Conservation (phyloP, 2,888 invertebrate genomes). For the Norana najaformis region DNA sequence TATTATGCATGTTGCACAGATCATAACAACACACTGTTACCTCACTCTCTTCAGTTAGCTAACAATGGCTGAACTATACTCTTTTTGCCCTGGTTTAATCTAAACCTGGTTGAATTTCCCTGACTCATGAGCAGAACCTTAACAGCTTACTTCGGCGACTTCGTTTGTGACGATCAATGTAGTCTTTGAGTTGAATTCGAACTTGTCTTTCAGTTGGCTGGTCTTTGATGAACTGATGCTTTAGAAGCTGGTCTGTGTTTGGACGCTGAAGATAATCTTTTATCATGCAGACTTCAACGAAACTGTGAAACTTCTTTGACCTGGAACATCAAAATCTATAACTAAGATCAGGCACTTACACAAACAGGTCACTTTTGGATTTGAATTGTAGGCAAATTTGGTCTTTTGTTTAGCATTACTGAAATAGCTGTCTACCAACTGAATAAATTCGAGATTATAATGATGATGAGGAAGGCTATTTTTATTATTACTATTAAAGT, state of each 20-base stretch:
- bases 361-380: neutral
- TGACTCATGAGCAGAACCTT: neutral
- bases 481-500: too few species aligned
- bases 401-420: neutral
- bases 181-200: slow-evolving; percentile 96
- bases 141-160: slow-evolving; percentile 40
- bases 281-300: slow-evolving; percentile 96
- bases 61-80: neutral
- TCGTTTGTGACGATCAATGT: slow-evolving; percentile 79
- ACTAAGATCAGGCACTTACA: neutral
- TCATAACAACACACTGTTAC: neutral
- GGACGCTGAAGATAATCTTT: slow-evolving; percentile 99
- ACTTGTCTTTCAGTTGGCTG: slow-evolving; percentile 98
- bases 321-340: slow-evolving; percentile 46
- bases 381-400: neutral
- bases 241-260: slow-evolving; percentile 94
- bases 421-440: neutral
- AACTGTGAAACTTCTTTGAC: slow-evolving; percentile 80
- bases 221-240: slow-evolving; percentile 96
- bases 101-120: neutral
- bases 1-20: neutral
- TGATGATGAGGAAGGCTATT: too few species aligned
- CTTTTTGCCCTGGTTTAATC: neutral
- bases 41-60: slow-evolving; percentile 3
- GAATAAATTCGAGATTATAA: neutral